Evolutionary conservation across 2,888 invertebrate genomes (phyloP).

Genomic region (Bombylius discolor): DNA sequence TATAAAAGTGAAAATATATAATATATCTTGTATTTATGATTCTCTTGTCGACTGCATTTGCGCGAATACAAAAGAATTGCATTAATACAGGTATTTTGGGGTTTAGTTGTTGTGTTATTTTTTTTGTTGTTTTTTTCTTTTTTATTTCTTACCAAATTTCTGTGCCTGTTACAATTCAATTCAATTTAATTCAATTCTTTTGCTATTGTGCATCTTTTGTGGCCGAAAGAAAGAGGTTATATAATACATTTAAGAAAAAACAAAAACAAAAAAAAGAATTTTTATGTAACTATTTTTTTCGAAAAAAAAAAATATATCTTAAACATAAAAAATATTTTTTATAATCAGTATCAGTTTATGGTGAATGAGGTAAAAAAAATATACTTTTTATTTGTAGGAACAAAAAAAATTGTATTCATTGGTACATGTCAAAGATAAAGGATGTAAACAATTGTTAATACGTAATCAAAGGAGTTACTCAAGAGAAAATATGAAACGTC

Average conservation of each 20-base stretch:
- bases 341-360: background rate
- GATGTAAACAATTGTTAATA: background rate
- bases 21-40: too few relatives aligned
- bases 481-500: background rate
- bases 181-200: background rate
- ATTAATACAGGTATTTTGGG: conserved; percentile 10
- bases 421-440: background rate
- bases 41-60: background rate
- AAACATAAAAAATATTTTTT: too few relatives aligned
- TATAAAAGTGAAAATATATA: too few relatives aligned
- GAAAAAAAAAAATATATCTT: too few relatives aligned
- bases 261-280: too few relatives aligned
- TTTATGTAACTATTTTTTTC: too few relatives aligned
- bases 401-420: too few relatives aligned
- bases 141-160: conserved; percentile 1
- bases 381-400: background rate
- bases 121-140: conserved; percentile 6
- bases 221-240: background rate
- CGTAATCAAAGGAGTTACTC: background rate
- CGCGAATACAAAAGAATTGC: conserved; percentile 3
- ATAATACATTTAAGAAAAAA: background rate
- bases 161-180: conserved; percentile 1
- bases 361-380: background rate
- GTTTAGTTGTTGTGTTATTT: conserved; percentile 1
- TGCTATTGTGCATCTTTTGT: background rate